A percentile compares a stretch with the other conserved stretches of the same genome.
phyloP scores from a whole-genome alignment of 2,888 invertebrate genomes.

The Tenthredo scrophulariae region DNA sequence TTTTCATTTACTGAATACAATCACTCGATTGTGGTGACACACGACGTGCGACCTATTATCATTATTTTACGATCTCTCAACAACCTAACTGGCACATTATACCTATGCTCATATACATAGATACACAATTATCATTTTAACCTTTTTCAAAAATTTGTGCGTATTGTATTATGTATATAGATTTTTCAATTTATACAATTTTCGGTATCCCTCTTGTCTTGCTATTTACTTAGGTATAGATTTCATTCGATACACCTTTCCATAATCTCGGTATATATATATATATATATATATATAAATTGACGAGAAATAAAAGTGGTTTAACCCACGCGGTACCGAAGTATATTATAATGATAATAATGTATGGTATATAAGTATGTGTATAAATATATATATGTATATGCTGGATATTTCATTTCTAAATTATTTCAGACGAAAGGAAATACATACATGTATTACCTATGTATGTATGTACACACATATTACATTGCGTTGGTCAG shows the following conservation, averaged over 20 bases:
- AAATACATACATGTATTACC: background rate
- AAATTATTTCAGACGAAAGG: background rate
- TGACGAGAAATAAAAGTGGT: background rate
- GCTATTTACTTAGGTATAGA: background rate
- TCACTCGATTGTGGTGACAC: no score
- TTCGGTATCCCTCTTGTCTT: background rate
- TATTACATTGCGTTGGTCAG: slow-evolving; percentile 5
- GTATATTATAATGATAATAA: background rate
- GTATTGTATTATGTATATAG: no score
- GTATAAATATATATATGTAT: background rate
- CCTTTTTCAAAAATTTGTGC: no score
- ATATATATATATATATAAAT: background rate
- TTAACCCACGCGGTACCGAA: background rate
- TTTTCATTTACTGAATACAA: no score
- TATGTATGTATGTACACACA: background rate
- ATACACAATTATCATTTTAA: no score
- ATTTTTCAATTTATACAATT: no score
- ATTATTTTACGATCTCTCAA: no score
- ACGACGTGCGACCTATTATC: no score
- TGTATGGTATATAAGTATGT: background rate
- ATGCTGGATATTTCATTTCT: background rate
- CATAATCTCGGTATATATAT: background rate
- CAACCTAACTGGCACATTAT: no score
- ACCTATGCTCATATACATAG: no score
- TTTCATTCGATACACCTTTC: background rate